phyloP scores from a whole-genome alignment of 2,888 invertebrate species.

The Dasypogon diadema region DNA sequence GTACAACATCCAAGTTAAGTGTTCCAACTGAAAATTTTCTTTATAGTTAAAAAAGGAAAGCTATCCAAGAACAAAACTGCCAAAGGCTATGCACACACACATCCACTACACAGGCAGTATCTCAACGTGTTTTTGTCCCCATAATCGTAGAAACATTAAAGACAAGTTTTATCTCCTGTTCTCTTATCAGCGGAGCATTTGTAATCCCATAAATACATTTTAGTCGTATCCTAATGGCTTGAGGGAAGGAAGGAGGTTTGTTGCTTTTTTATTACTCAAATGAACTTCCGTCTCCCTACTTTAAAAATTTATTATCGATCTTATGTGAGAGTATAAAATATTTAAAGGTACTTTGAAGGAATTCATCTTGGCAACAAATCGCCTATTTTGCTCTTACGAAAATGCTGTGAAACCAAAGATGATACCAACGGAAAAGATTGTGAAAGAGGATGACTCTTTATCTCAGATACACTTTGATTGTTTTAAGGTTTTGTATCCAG shows the following conservation, averaged over 20 bases:
- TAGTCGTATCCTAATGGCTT: background rate
- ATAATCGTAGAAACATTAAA: background rate
- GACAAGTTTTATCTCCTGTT: background rate
- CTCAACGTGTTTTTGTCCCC: background rate
- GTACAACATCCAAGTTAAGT: too few species aligned
- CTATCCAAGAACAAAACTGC: too few species aligned
- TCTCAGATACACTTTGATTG: background rate
- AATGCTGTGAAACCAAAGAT: background rate
- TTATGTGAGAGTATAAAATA: background rate
- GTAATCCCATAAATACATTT: background rate
- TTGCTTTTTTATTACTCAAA: background rate
- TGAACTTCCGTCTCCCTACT: background rate
- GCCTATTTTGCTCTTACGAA: too few species aligned
- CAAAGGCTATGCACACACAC: too few species aligned
- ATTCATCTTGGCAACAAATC: background rate
- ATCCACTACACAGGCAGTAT: too few species aligned
- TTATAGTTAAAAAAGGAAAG: too few species aligned
- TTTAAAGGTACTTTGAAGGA: slow-evolving; percentile 12
- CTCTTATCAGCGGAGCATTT: background rate
- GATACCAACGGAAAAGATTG: background rate
- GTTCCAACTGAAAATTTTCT: too few species aligned
- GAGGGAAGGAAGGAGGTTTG: background rate
- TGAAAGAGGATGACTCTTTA: background rate
- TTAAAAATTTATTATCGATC: slow-evolving; percentile 25
- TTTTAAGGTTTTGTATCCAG: background rate